These are phyloP conservation scores for Argyresthia goedartella DNA, from an alignment of 2,888 invertebrate species.

Conservation along the genomic window DNA sequence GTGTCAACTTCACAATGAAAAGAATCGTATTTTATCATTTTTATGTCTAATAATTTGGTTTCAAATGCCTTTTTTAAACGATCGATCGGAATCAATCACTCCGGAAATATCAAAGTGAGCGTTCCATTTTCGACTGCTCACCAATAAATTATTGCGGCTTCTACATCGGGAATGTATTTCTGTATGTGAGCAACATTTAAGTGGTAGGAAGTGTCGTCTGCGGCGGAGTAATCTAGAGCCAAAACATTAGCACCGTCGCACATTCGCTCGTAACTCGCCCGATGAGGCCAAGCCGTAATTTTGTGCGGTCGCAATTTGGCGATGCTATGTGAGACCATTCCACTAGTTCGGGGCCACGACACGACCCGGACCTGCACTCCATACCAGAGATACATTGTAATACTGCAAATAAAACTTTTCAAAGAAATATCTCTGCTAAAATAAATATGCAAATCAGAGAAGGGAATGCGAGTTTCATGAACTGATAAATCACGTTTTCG, in stretches of 20 bases:
- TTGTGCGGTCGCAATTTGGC: slow-evolving; percentile 14
- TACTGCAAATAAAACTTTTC: too few species aligned
- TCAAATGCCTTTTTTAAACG: background rate
- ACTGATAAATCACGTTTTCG: too few species aligned
- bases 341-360: background rate
- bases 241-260: slow-evolving; percentile 9
- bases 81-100: background rate
- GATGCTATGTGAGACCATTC: slow-evolving; percentile 9
- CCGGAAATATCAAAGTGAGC: background rate
- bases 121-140: background rate
- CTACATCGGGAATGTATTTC: background rate
- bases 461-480: too few species aligned
- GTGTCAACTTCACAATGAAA: background rate
- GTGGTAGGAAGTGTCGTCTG: slow-evolving; percentile 4
- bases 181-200: background rate
- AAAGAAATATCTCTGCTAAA: too few species aligned
- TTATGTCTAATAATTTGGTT: background rate
- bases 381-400: too few species aligned
- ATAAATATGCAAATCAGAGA: too few species aligned
- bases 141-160: background rate
- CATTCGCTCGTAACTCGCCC: slow-evolving; percentile 6
- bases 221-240: slow-evolving; percentile 10
- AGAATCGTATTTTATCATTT: background rate
- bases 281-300: slow-evolving; percentile 11
- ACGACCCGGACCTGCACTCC: too few species aligned